Evolutionary conservation across 2,797 vertebrate species (phyloP), one percentile per base, ranked within the genome.

Genomic region (Buphagus erythrorhynchus): DNA sequence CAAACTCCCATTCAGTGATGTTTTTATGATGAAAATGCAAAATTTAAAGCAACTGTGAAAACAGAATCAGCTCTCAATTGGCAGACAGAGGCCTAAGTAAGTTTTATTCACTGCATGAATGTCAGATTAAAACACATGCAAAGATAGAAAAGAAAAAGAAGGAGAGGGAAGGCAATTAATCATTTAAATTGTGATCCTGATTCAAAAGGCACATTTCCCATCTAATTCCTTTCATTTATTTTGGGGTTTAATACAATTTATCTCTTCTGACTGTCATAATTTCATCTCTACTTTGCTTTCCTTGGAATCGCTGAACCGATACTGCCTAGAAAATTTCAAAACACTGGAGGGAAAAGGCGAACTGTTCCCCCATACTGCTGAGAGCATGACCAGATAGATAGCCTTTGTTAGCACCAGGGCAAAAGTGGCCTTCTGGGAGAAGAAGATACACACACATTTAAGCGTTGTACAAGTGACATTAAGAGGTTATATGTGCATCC

Each of bases 41-140:
- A 95, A 96, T 84, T 80, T 78, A 88, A 93, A 93, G 92, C 95
- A 97, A 96, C 93, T 96, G 87, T 95, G 79, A 90, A 96, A 95
- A 94, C 52, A 91, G 75, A 91, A 95, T 84, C 79, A 81, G 40
- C 16, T 77, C 57, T 89, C 21, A 0, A 43, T 40, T 91, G 85
- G 72, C 87, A 95, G 59, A 63, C 14, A 67, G 69, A 88, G 82
- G 69, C 65, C 77, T 59, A 74, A 88, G 66, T 21, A 76, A 89
- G 43, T 96, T 91, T 88, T 90, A 84, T 59, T 78, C 79, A 31
- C 59, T 77, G 42, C 36, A 26, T 49, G 55, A 80, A 77, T 43
- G 45, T 93, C 87, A 80, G 76, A 89, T 86, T 86, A 80, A 94
- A 93, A 90, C 13, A 71, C 21, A 79, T 24, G 45, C 57, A 91